Percentiles rank a stretch among this genome's conserved stretches.
These are phyloP conservation scores for Microcebus griseorufus DNA, from an alignment of 2,113 vertebrate species.

Conservation along the genomic window DNA sequence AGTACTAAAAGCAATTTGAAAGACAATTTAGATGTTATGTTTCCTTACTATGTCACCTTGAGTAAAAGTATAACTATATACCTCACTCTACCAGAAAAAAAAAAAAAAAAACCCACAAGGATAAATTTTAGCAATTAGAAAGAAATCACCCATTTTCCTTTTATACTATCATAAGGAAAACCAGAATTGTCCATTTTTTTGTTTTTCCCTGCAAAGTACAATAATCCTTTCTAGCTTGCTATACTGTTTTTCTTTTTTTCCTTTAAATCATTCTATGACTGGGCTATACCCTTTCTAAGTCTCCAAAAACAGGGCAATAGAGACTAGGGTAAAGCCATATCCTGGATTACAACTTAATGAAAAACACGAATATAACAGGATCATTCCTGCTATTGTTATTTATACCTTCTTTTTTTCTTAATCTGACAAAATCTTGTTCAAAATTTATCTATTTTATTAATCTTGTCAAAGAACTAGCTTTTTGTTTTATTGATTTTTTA, in stretches of 20 bases:
- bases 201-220: not conserved
- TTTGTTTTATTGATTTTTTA: not conserved
- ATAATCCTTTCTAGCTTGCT: not conserved
- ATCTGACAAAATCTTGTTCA: not conserved
- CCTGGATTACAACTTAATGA: not conserved
- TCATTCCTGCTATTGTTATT: not conserved
- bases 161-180: slow-evolving; percentile 6
- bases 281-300: not conserved
- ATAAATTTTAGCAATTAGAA: slow-evolving; percentile 24
- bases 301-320: not conserved
- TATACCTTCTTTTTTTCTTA: not conserved
- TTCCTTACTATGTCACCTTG: not conserved
- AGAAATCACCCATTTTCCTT: not conserved
- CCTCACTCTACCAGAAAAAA: not conserved
- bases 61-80: not conserved
- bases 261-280: too few species aligned
- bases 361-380: not conserved
- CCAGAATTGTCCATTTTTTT: not conserved
- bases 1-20: not conserved
- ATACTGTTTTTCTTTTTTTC: too few species aligned
- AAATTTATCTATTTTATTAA: not conserved
- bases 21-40: not conserved
- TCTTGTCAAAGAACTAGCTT: not conserved
- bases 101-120: not conserved
- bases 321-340: not conserved